Percentiles rank a stretch among this genome's conserved stretches.
These are phyloP conservation scores for Lepidurus apus DNA, from an alignment of 1,140 invertebrate genomes.

Conservation along the genomic window DNA sequence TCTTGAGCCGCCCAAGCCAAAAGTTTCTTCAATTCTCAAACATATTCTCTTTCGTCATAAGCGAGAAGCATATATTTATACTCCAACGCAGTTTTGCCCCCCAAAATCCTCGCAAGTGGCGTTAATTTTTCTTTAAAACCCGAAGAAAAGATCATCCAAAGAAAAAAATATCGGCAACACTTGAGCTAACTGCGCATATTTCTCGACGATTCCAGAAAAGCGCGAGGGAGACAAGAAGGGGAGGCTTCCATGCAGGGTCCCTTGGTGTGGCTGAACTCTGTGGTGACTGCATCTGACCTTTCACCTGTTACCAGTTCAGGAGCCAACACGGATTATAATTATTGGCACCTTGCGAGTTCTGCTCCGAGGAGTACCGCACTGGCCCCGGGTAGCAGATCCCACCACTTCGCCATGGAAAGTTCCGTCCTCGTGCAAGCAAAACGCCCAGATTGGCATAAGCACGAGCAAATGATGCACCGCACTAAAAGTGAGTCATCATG, in stretches of 20 bases:
- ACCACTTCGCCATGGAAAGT: slow-evolving; percentile 41
- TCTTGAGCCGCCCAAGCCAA: no score
- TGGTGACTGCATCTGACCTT: slow-evolving; percentile 14
- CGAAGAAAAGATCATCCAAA: no score
- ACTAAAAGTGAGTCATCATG: slow-evolving; percentile 4
- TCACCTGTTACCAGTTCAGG: not conserved
- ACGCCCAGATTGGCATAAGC: slow-evolving; percentile 56
- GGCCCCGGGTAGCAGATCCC: slow-evolving; percentile 2
- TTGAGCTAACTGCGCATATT: not conserved
- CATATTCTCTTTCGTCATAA: no score
- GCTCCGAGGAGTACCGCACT: not conserved
- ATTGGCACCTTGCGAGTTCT: not conserved
- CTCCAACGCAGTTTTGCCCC: no score
- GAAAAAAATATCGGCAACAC: not conserved
- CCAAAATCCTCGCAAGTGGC: no score
- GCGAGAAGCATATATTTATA: no score
- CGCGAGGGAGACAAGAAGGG: not conserved
- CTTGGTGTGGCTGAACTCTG: slow-evolving; percentile 7
- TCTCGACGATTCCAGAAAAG: not conserved
- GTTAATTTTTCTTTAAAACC: no score
- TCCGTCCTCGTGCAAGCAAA: slow-evolving; percentile 43
- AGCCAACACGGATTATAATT: not conserved
- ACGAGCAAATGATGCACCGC: slow-evolving; percentile 47
- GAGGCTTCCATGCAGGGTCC: slow-evolving; percentile 1
- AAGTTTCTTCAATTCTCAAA: no score